Conservation (phyloP, 2,113 vertebrate species). For the Coreoperca whiteheadi region DNA sequence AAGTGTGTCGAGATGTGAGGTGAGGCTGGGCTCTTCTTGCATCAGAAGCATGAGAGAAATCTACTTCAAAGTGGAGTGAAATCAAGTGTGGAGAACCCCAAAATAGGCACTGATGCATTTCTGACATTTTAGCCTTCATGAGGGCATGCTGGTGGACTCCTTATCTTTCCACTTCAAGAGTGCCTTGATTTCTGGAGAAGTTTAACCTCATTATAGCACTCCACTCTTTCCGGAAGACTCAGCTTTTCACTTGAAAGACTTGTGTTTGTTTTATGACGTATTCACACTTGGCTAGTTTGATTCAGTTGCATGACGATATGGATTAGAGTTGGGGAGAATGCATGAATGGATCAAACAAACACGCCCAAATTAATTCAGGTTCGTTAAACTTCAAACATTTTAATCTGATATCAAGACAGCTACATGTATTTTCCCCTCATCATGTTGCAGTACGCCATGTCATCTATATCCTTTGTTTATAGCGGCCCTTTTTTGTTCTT, state of each 20-base stretch:
- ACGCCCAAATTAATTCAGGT: not conserved
- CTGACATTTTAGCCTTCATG: conserved; percentile 35
- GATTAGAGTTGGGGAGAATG: not conserved
- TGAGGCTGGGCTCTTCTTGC: conserved; percentile 7
- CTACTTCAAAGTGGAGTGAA: conserved; percentile 55
- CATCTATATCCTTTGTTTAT: not conserved
- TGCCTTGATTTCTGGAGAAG: conserved; percentile 36
- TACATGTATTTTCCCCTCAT: not conserved
- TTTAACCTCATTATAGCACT: conserved; percentile 35
- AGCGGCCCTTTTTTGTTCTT: not conserved
- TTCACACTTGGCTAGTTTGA: conserved; percentile 2
- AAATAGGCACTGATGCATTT: conserved; percentile 53
- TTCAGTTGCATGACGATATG: not conserved
- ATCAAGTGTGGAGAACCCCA: conserved; percentile 58
- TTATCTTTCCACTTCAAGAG: conserved; percentile 49
- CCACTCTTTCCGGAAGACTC: conserved; percentile 9
- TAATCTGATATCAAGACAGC: not conserved
- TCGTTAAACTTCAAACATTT: not conserved
- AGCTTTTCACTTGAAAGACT: conserved; percentile 16
- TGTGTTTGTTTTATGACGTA: conserved; percentile 2
- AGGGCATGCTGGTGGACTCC: conserved; percentile 23
- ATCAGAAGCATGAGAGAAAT: conserved; percentile 40
- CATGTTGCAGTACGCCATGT: not conserved
- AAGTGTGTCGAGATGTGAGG: conserved; percentile 5
- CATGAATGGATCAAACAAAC: not conserved